phyloP scores from a whole-genome alignment of 2,888 invertebrate species.

The Caenorhabditis japonica region DNA sequence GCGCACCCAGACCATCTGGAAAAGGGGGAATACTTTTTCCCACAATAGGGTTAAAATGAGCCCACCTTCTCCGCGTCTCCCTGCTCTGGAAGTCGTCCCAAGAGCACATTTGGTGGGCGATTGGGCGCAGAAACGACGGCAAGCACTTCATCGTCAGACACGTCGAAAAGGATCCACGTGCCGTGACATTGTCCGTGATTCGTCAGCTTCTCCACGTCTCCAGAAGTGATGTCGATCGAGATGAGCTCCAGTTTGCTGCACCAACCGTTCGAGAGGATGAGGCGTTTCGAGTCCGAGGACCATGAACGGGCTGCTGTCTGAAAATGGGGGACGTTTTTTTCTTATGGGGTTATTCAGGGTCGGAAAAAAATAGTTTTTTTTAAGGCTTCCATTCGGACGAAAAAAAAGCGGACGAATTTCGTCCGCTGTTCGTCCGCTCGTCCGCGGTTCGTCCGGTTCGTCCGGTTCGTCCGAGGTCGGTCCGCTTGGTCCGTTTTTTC shows the following conservation, averaged over 20 bases:
- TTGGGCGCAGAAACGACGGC: slow-evolving; percentile 69
- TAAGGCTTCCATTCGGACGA: too few relatives aligned
- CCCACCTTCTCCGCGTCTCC: slow-evolving; percentile 43
- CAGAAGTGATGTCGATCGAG: slow-evolving; percentile 55
- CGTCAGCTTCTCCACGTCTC: slow-evolving; percentile 59
- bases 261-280: slow-evolving; percentile 68
- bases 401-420: too few relatives aligned
- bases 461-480: too few relatives aligned
- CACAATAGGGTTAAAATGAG: neutral
- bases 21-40: too few relatives aligned
- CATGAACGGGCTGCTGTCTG: slow-evolving; percentile 56
- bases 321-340: slow-evolving; percentile 10
- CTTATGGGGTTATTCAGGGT: too few relatives aligned
- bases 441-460: too few relatives aligned
- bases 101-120: slow-evolving; percentile 64
- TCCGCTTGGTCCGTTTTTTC: too few relatives aligned
- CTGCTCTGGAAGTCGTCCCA: slow-evolving; percentile 57
- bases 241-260: slow-evolving; percentile 66
- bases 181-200: slow-evolving; percentile 65
- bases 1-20: slow-evolving; percentile 62
- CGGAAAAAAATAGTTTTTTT: too few relatives aligned
- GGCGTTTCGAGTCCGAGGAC: slow-evolving; percentile 61
- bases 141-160: slow-evolving; percentile 63
- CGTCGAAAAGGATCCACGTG: slow-evolving; percentile 70
- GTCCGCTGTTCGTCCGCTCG: too few relatives aligned